Evolutionary conservation across 2,797 vertebrate species (phyloP).

Genomic region (Pseudochromis fuscus): DNA sequence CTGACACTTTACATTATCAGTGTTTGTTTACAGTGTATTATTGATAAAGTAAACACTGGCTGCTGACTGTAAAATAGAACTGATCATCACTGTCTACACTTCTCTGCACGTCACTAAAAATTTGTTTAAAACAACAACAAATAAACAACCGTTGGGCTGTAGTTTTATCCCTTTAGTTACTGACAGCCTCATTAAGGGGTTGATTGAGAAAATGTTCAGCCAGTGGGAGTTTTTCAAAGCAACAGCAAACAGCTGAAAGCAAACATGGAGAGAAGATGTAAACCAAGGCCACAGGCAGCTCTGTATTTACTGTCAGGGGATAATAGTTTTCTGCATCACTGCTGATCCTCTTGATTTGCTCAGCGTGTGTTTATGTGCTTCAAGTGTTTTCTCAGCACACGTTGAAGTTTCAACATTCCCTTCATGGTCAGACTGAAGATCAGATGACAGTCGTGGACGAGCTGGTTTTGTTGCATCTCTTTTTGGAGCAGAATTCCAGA

Average conservation of each 20-base stretch:
- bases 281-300: neutral
- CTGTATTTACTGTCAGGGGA: too few species aligned
- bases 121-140: neutral
- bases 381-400: neutral
- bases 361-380: neutral
- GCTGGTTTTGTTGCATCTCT: conserved; percentile 2
- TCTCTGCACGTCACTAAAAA: neutral
- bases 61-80: too few species aligned
- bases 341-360: neutral
- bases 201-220: conserved; percentile 13
- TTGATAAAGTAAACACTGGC: too few species aligned
- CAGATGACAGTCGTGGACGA: conserved; percentile 28
- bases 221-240: neutral
- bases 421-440: neutral
- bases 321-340: neutral
- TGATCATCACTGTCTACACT: neutral
- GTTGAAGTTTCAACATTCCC: neutral
- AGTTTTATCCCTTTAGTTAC: conserved; percentile 24
- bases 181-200: conserved; percentile 4
- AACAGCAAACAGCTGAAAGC: neutral
- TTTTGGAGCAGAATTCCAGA: neutral
- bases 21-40: too few species aligned
- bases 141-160: neutral
- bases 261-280: neutral
- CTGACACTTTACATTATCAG: too few species aligned